Percentiles rank a stretch among this genome's conserved stretches.
phyloP scores from a whole-genome alignment of 2,113 vertebrate species.

The Theristicus caerulescens region DNA sequence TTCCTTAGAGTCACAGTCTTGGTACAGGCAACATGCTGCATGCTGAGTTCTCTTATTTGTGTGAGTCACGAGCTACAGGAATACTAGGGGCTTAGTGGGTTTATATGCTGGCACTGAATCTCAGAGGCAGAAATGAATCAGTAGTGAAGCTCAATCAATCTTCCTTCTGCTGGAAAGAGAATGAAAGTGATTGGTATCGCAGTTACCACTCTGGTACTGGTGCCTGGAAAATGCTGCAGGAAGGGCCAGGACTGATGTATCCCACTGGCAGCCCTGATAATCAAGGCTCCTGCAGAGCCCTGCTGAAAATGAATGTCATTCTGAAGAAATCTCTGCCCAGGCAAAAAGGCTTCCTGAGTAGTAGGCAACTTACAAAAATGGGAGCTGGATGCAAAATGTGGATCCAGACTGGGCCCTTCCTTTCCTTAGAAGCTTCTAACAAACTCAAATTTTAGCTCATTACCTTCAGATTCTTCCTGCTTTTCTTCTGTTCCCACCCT shows the following conservation, averaged over 20 bases:
- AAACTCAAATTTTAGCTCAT: neutral
- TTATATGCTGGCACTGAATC: neutral
- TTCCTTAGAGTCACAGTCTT: neutral
- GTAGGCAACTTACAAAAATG: neutral
- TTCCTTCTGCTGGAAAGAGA: neutral
- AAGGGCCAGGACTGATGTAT: neutral
- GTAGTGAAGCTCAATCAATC: neutral
- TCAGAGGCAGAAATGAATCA: neutral
- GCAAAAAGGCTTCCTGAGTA: neutral
- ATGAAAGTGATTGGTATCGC: neutral
- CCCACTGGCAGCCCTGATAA: neutral
- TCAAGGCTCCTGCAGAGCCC: neutral
- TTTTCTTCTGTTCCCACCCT: neutral
- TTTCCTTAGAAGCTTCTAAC: neutral
- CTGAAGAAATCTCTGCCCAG: neutral
- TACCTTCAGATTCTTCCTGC: neutral
- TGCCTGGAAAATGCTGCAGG: neutral
- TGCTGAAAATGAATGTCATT: neutral
- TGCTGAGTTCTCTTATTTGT: neutral
- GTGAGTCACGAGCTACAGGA: neutral
- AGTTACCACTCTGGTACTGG: neutral
- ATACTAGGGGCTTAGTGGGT: neutral
- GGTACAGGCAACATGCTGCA: neutral
- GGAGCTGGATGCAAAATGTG: neutral
- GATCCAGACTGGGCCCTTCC: neutral